phyloP scores from a whole-genome alignment of 2,797 vertebrate genomes.

The Micromesistius poutassou region DNA sequence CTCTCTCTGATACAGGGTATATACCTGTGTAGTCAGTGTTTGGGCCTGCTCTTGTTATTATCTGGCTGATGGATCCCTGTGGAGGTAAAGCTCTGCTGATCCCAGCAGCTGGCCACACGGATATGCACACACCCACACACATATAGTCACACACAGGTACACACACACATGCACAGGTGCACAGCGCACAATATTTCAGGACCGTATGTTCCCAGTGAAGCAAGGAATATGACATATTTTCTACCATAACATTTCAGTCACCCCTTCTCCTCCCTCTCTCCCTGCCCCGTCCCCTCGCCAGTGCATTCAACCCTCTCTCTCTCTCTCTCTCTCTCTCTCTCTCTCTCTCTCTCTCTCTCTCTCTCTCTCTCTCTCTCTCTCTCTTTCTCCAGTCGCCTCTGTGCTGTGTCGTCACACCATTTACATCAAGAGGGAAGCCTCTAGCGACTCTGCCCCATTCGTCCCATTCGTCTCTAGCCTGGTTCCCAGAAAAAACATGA shows the following conservation, averaged over 20 bases:
- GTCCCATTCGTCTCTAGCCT: too few relatives aligned
- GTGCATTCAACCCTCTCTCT: too few relatives aligned
- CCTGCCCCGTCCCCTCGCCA: background rate
- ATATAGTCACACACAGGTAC: background rate
- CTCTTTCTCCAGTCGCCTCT: background rate
- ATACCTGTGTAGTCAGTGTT: slow-evolving; percentile 35
- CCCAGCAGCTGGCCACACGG: slow-evolving; percentile 60
- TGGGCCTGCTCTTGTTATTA: slow-evolving; percentile 66
- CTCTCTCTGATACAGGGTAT: background rate
- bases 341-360: slow-evolving; percentile 4
- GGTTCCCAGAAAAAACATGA: too few relatives aligned
- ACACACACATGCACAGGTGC: slow-evolving; percentile 4
- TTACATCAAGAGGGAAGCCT: too few relatives aligned
- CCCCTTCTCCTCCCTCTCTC: background rate
- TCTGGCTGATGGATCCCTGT: slow-evolving; percentile 67
- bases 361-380: background rate
- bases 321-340: background rate
- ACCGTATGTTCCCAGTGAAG: slow-evolving; percentile 48
- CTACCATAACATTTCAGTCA: slow-evolving; percentile 26
- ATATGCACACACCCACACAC: slow-evolving; percentile 18
- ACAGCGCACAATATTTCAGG: slow-evolving; percentile 27
- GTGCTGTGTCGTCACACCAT: background rate
- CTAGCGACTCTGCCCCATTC: too few relatives aligned
- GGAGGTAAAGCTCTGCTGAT: slow-evolving; percentile 68
- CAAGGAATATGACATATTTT: slow-evolving; percentile 43